phyloP scores from a whole-genome alignment of 2,888 invertebrate species.

The Pristionchus maxplancki region DNA sequence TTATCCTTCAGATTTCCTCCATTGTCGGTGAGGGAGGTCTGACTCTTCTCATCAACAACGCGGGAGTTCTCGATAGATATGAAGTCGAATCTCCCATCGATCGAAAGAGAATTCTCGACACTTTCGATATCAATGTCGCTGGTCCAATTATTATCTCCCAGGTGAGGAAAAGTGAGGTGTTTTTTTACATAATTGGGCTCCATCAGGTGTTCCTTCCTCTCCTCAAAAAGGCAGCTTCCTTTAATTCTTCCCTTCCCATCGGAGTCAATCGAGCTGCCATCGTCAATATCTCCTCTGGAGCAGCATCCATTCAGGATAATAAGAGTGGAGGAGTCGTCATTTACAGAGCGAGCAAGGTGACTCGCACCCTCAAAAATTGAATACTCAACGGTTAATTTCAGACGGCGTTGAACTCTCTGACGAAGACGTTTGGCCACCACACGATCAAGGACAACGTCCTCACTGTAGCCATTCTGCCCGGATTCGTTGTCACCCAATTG shows the following conservation, averaged over 20 bases:
- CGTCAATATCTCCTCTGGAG: constrained; percentile 64
- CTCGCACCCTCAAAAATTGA: no score
- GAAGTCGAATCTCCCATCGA: constrained; percentile 1
- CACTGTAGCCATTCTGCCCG: constrained; percentile 46
- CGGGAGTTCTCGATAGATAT: constrained; percentile 27
- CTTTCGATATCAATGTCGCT: constrained; percentile 46
- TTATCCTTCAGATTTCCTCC: neutral
- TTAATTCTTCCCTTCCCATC: constrained; percentile 39
- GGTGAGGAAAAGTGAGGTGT: neutral
- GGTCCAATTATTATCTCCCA: constrained; percentile 37
- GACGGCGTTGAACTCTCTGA: constrained; percentile 46
- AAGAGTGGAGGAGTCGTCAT: constrained; percentile 41
- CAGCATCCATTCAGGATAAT: constrained; percentile 57
- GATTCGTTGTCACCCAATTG: constrained; percentile 40
- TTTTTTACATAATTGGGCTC: neutral
- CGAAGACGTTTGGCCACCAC: constrained; percentile 42
- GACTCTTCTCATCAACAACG: constrained; percentile 47
- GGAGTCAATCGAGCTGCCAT: constrained; percentile 62
- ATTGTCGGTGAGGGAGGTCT: constrained; percentile 9
- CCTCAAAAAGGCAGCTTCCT: constrained; percentile 12
- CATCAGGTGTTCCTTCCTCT: constrained; percentile 49
- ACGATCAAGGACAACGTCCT: constrained; percentile 43
- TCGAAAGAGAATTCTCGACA: neutral
- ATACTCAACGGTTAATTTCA: neutral
- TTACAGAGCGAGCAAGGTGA: constrained; percentile 49